These are phyloP conservation scores for Acanthosoma haemorrhoidale DNA, from an alignment of 2,888 invertebrate genomes.

Conservation along the genomic window DNA sequence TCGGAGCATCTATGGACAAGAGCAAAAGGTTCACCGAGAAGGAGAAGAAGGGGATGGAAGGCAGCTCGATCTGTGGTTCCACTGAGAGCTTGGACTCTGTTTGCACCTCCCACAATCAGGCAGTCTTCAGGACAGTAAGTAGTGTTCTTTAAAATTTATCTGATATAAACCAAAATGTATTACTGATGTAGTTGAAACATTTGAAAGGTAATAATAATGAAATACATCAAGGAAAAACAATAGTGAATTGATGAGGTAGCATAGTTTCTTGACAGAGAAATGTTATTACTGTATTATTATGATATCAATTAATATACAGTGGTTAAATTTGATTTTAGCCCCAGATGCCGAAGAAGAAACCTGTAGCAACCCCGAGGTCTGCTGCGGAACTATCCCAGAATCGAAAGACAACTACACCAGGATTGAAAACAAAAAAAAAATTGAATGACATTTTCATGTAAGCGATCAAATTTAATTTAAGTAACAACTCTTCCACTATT, in stretches of 20 bases:
- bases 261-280: no score
- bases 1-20: constrained; percentile 47
- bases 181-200: no score
- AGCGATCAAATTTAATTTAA: no score
- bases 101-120: constrained; percentile 30
- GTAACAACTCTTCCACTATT: no score
- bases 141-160: no score
- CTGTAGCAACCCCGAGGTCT: constrained; percentile 33
- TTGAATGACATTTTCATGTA: constrained; percentile 31
- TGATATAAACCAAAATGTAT: no score
- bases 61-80: constrained; percentile 21
- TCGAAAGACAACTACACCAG: neutral
- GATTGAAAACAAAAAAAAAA: constrained; percentile 30
- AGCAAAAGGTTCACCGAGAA: constrained; percentile 45
- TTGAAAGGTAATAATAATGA: no score
- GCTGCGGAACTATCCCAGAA: constrained; percentile 27
- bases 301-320: no score
- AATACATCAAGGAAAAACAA: no score
- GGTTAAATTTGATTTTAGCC: constrained; percentile 34
- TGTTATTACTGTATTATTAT: no score
- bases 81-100: constrained; percentile 39
- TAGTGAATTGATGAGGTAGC: no score
- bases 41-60: constrained; percentile 44
- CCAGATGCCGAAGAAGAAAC: constrained; percentile 35
- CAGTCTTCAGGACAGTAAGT: constrained; percentile 48